phyloP scores from a whole-genome alignment of 2,797 vertebrate species.

The Tragelaphus eurycerus region DNA sequence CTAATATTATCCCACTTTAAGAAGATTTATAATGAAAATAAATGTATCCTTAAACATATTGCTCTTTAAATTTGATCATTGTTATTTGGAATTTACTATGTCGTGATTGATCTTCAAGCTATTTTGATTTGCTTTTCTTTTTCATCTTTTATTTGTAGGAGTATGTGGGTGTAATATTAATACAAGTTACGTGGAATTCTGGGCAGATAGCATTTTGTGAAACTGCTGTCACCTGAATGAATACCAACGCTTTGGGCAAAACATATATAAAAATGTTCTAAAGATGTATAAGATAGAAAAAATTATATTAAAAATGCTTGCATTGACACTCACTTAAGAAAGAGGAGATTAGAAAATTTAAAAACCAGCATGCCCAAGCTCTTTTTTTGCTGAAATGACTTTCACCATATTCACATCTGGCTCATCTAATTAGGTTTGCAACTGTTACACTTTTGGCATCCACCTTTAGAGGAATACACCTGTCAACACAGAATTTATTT shows the following conservation, averaged over 20 bases:
- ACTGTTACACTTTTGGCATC: slow-evolving; percentile 57
- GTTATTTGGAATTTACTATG: background rate
- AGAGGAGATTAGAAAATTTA: slow-evolving; percentile 32
- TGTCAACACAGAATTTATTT: slow-evolving; percentile 69
- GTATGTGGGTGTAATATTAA: background rate
- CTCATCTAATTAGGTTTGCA: slow-evolving; percentile 73
- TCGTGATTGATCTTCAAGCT: background rate
- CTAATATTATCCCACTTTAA: background rate
- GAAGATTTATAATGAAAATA: background rate
- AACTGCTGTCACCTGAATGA: slow-evolving; percentile 46
- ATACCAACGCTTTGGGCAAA: slow-evolving; percentile 33
- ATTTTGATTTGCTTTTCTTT: background rate
- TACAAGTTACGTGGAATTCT: background rate
- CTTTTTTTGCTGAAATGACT: slow-evolving; percentile 53
- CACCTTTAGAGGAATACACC: slow-evolving; percentile 40
- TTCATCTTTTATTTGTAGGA: background rate
- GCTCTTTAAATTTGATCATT: background rate
- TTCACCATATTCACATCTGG: slow-evolving; percentile 57
- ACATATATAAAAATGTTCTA: slow-evolving; percentile 25
- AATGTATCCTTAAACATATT: background rate
- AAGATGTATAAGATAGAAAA: background rate
- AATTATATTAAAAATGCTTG: background rate
- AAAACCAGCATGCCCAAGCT: slow-evolving; percentile 6
- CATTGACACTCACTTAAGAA: slow-evolving; percentile 32
- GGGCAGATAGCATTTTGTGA: background rate